Conservation (phyloP, 2,113 vertebrate species). For the Connochaetes taurinus region DNA sequence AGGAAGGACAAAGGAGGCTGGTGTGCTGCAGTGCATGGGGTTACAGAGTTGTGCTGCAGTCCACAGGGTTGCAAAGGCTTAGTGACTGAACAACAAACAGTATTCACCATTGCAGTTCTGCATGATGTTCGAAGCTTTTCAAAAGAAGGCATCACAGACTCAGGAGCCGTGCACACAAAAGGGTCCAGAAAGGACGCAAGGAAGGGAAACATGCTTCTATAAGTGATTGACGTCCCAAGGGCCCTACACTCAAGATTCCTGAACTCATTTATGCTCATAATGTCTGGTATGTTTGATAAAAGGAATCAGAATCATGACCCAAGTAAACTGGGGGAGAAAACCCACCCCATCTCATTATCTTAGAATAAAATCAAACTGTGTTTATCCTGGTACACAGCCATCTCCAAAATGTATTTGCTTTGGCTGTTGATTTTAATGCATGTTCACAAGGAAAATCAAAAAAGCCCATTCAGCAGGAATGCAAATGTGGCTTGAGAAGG, state of each 20-base stretch:
- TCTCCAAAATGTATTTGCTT: slow-evolving; percentile 51
- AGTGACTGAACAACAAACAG: background rate
- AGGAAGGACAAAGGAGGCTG: background rate
- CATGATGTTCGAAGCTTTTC: background rate
- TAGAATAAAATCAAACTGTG: slow-evolving; percentile 26
- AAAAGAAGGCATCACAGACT: background rate
- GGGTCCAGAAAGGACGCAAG: background rate
- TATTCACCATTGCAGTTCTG: background rate
- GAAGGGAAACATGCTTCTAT: background rate
- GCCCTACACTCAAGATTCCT: background rate
- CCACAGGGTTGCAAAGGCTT: background rate
- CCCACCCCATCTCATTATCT: slow-evolving; percentile 11
- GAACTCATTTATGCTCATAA: background rate
- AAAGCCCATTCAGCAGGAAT: slow-evolving; percentile 45
- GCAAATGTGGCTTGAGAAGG: slow-evolving; percentile 8
- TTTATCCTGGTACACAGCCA: slow-evolving; percentile 43
- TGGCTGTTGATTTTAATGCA: slow-evolving; percentile 31
- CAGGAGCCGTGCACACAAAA: too few species aligned
- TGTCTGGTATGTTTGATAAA: slow-evolving; percentile 15
- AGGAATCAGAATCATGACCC: slow-evolving; percentile 29
- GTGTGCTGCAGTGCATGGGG: background rate
- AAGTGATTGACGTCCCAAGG: background rate
- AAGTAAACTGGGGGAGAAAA: background rate
- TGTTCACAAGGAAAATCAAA: slow-evolving; percentile 38
- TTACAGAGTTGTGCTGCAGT: background rate